Percentiles rank a stretch among this genome's conserved stretches.
phyloP scores from a whole-genome alignment of 2,888 invertebrate genomes.

The Caenorhabditis sp. region DNA sequence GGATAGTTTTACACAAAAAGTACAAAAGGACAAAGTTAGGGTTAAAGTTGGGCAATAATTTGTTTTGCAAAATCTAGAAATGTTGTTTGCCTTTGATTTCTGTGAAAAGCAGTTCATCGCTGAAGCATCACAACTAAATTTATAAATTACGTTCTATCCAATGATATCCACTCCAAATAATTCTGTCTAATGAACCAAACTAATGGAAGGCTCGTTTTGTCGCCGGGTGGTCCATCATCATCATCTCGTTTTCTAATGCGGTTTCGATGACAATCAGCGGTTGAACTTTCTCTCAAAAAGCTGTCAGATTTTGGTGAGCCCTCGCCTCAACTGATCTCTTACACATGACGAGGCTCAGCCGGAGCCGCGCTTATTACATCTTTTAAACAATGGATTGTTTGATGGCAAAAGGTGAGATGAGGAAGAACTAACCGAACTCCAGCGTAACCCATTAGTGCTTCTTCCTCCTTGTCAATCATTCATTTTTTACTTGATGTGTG shows the following conservation, averaged over 20 bases:
- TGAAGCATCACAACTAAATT: constrained; percentile 33
- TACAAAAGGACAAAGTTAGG: too few species aligned
- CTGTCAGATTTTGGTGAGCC: constrained; percentile 59
- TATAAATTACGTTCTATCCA: constrained; percentile 42
- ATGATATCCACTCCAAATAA: constrained; percentile 1
- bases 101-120: constrained; percentile 35
- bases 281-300: constrained; percentile 53
- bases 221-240: constrained; percentile 10
- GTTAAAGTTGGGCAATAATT: too few species aligned
- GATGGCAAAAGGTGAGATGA: constrained; percentile 59
- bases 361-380: constrained; percentile 59
- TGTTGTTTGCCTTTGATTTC: too few species aligned
- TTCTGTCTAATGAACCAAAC: constrained; percentile 37
- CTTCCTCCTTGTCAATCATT: constrained; percentile 1
- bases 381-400: constrained; percentile 64
- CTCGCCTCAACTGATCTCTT: constrained; percentile 46
- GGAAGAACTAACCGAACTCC: constrained; percentile 23
- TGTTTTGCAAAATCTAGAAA: too few species aligned
- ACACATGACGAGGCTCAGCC: constrained; percentile 55
- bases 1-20: constrained; percentile 2
- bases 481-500: constrained; percentile 14
- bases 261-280: constrained; percentile 15
- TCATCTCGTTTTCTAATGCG: constrained; percentile 14
- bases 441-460: constrained; percentile 29
- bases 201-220: constrained; percentile 3